A percentile compares a stretch with the other conserved stretches of the same genome.
Evolutionary conservation across 2,888 invertebrate genomes (phyloP).

Genomic region (Temnothorax unifasciatus): DNA sequence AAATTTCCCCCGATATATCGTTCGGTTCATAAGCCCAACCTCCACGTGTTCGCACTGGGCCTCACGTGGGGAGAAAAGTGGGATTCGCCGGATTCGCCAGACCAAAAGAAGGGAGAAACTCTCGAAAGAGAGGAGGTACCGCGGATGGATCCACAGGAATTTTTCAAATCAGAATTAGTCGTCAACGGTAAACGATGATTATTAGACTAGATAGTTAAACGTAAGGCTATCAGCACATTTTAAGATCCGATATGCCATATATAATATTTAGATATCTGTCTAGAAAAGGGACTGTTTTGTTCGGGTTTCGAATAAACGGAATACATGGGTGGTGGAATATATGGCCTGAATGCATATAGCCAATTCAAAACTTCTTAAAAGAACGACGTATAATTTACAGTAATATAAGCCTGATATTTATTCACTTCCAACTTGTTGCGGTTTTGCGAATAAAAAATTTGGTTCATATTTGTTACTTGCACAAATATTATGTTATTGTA

Average conservation of each 20-base stretch:
- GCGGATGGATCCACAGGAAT: constrained; percentile 52
- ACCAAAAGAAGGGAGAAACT: constrained; percentile 61
- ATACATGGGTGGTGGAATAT: neutral
- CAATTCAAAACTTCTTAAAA: constrained; percentile 2
- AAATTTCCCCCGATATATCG: constrained; percentile 81
- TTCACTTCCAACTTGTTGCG: neutral
- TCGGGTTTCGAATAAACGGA: neutral
- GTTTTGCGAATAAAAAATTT: neutral
- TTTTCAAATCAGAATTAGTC: constrained; percentile 52
- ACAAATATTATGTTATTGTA: neutral
- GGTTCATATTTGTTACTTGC: neutral
- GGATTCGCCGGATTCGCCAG: constrained; percentile 71
- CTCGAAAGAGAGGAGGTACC: constrained; percentile 58
- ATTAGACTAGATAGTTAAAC: neutral
- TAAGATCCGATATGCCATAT: neutral
- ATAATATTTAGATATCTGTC: no score
- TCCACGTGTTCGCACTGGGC: constrained; percentile 62
- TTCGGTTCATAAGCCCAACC: constrained; percentile 71
- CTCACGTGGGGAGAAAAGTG: constrained; percentile 75
- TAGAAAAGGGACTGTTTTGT: neutral
- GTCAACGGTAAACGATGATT: neutral
- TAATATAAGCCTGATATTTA: neutral
- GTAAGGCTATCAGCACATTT: neutral
- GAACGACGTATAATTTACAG: neutral
- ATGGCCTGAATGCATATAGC: neutral